Base-by-base conservation (phyloP, 1,140 invertebrate species). In the Lepeophtheirus salmonis region DNA sequence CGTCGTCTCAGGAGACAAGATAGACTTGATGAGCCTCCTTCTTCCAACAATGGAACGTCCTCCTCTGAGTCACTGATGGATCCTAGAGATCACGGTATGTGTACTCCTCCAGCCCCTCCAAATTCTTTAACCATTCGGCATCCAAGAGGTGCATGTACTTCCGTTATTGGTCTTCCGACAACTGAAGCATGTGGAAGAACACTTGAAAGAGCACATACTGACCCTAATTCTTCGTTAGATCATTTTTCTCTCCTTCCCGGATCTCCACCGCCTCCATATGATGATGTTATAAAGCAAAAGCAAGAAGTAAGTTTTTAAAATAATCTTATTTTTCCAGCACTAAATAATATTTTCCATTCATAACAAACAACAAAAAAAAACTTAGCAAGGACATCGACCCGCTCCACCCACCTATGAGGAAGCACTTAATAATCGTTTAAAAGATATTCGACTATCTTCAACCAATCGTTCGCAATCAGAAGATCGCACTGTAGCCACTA, bases 331-430 rank as follows among this genome's bases (percentile, higher is more conserved):
- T n/a, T n/a, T n/a, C n/a, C n/a, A n/a, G n/a, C n/a, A n/a, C n/a
- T n/a, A n/a, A n/a, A n/a, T n/a, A n/a, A n/a, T n/a, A n/a, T n/a
- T n/a, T n/a, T n/a, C n/a, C n/a, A n/a, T n/a, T n/a, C n/a, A n/a
- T n/a, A n/a, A n/a, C n/a, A n/a, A n/a, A n/a, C n/a, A n/a, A n/a
- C n/a, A n/a, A n/a, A n/a, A n/a, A n/a, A n/a, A n/a, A n/a, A n/a
- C n/a, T 41, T 41, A 41, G 30, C 30, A 41, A 41, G 30, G n/a
- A 25, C 14, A 14, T 17, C 55, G 55, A 3, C 17, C 26, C 4
- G 55, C 22, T 57, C 64, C 64, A 4, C 64, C 64, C 3, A 64
- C 61, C 50, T 65, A 65, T 22, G 64, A 65, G 41, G 64, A 65
- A 30, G 64, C 64, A 3, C 52, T 65, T 22, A 61, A 61, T 12